These are phyloP conservation scores for Coleophora deauratella DNA, from an alignment of 2,888 invertebrate species.

Conservation along the genomic window DNA sequence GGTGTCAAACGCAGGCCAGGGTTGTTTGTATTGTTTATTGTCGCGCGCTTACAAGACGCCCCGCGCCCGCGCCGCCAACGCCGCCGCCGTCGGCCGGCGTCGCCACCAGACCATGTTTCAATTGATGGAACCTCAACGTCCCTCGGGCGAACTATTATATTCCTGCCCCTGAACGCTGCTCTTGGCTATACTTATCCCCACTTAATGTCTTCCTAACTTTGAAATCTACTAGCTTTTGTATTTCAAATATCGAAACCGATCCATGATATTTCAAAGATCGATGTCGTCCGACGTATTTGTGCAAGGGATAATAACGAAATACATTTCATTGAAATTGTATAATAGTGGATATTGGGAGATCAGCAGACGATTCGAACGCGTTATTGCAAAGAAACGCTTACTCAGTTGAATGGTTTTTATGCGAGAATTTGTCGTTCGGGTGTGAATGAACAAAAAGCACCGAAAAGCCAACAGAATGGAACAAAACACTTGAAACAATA, in stretches of 20 bases:
- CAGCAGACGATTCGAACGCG: constrained; percentile 19
- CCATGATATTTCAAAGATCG: not conserved
- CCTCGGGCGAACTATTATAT: constrained; percentile 44
- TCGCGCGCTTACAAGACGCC: constrained; percentile 64
- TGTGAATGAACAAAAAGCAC: constrained; percentile 46
- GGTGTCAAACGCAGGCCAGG: constrained; percentile 71
- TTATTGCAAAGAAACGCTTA: constrained; percentile 31
- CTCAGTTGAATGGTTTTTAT: constrained; percentile 34
- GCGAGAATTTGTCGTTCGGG: constrained; percentile 37
- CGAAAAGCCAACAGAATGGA: constrained; percentile 47
- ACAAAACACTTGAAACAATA: constrained; percentile 68
- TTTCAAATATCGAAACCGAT: not conserved
- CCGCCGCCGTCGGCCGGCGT: constrained; percentile 7
- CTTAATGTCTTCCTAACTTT: constrained; percentile 37
- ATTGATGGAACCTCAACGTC: constrained; percentile 51
- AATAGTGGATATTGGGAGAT: constrained; percentile 7
- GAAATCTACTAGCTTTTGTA: constrained; percentile 12
- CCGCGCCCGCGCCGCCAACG: constrained; percentile 29
- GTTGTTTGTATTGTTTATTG: constrained; percentile 75
- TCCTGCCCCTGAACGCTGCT: constrained; percentile 33
- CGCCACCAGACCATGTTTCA: constrained; percentile 47
- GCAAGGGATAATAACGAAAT: not conserved
- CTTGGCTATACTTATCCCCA: constrained; percentile 40
- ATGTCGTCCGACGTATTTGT: not conserved
- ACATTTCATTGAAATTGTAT: not conserved